Conservation (phyloP, 2,888 invertebrate species). For the Salticus scenicus region DNA sequence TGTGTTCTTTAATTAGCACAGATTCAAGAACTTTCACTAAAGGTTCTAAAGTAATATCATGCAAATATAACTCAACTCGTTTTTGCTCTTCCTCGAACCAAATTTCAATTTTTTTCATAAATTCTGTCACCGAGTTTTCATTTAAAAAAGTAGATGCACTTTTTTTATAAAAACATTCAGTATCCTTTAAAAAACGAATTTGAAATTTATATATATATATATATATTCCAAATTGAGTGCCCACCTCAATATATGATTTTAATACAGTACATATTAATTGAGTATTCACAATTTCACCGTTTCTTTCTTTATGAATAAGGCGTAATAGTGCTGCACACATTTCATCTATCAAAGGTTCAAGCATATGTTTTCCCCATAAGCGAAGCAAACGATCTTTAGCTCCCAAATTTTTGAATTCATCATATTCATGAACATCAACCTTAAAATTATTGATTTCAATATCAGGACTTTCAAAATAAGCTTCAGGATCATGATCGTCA, state of each 20-base stretch:
- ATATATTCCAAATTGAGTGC: constrained; percentile 90
- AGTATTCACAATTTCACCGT: constrained; percentile 97
- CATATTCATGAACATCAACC: too few species aligned
- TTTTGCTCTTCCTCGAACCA: constrained; percentile 93
- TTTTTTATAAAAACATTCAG: constrained; percentile 94
- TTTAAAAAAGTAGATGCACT: constrained; percentile 93
- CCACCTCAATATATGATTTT: constrained; percentile 87
- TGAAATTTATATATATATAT: constrained; percentile 91
- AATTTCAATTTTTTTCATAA: constrained; percentile 90
- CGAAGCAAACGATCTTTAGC: background rate
- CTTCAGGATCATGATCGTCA: too few species aligned
- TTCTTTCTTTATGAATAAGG: constrained; percentile 94
- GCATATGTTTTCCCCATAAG: constrained; percentile 93
- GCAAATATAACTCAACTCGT: constrained; percentile 94
- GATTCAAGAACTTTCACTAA: constrained; percentile 93
- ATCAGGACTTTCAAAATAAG: too few species aligned
- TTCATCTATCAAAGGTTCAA: constrained; percentile 80
- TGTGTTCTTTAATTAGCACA: constrained; percentile 95
- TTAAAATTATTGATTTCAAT: too few species aligned
- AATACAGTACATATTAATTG: constrained; percentile 97
- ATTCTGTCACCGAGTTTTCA: constrained; percentile 97
- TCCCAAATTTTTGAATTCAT: too few species aligned
- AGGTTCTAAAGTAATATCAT: constrained; percentile 91
- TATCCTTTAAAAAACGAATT: constrained; percentile 93
- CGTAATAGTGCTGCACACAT: constrained; percentile 98